Base-by-base conservation (phyloP, 2,113 vertebrate genomes). In the Lamprotornis superbus region DNA sequence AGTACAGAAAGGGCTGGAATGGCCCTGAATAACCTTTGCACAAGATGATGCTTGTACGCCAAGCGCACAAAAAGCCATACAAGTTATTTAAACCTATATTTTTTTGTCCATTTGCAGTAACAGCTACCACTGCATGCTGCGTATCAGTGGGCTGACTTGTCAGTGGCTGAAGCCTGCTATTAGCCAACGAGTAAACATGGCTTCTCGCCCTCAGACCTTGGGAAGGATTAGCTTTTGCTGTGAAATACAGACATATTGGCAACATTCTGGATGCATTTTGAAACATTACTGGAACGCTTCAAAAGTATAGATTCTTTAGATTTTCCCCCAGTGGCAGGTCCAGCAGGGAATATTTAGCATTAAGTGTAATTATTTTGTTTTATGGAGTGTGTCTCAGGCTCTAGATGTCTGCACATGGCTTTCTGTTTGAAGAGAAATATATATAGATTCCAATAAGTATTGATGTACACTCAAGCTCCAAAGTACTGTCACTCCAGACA, bases 41-140 rank as follows among this genome's bases (percentile, higher is more conserved):
- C 53, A 83, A 91, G 69, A 91, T 65, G 83, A 87, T 55, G 81
- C 81, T 55, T 15, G 59, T 21, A 79, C 0, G 0, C 81, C 92
- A 75, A 50, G 44, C 27, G 87, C 17, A 1, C 75, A 75, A 64
- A 92, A 82, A 83, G 67, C 82, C 37, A 53, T 37, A 2, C 10
- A 87, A 91, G 89, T 84, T 90, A 96, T 76, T 93, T 55, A 94
- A 97, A 95, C 89, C 94, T 56, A 20, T 73, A 93, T 89, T 93
- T 95, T 96, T 97, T 94, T 57, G 70, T 89, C 89, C 69, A 87
- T 95, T 95, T 94, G 73, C 5, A 2, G 65, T 61, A 91, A 57
- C 49, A 87, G 91, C 84, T 96, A 68, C 68, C 87, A 39, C n/a
- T 71, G 53, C 55, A 15, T 4, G 39, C 65, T 95, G 78, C n/a